Evolutionary conservation across 2,888 invertebrate species (phyloP).

Genomic region (Heliconius ethilla): DNA sequence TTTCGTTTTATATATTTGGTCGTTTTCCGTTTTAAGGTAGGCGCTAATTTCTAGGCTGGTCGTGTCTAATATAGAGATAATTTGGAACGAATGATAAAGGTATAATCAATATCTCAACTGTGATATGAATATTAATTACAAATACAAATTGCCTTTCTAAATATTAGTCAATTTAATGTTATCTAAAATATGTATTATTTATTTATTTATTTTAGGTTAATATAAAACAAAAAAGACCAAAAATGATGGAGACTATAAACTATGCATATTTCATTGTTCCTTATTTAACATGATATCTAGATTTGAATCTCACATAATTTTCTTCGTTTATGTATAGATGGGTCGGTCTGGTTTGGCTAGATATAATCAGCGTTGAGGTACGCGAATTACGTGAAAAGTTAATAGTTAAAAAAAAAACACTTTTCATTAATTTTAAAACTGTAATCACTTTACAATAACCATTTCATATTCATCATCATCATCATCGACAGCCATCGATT

Average conservation of each 20-base stretch:
- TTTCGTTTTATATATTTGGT: neutral
- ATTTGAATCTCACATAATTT: neutral
- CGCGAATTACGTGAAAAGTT: too few relatives aligned
- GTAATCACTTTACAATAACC: too few relatives aligned
- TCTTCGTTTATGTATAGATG: neutral
- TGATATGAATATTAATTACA: neutral
- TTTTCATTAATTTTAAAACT: too few relatives aligned
- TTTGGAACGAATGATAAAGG: neutral
- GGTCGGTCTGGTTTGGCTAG: neutral
- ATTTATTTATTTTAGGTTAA: too few relatives aligned
- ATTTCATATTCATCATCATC: too few relatives aligned
- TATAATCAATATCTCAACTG: neutral
- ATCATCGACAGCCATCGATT: too few relatives aligned
- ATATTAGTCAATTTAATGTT: neutral
- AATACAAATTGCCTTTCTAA: neutral
- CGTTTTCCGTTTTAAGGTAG: conserved; percentile 21
- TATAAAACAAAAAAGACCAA: neutral
- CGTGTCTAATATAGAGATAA: neutral
- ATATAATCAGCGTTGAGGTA: neutral
- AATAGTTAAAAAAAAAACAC: neutral
- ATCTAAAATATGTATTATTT: neutral
- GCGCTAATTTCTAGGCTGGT: neutral
- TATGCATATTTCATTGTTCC: neutral
- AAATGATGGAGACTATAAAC: too few relatives aligned
- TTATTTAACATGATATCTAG: neutral